A percentile compares a stretch with the other conserved stretches of the same genome.
phyloP scores from a whole-genome alignment of 2,113 vertebrate genomes.

The Tragulus kanchil region DNA sequence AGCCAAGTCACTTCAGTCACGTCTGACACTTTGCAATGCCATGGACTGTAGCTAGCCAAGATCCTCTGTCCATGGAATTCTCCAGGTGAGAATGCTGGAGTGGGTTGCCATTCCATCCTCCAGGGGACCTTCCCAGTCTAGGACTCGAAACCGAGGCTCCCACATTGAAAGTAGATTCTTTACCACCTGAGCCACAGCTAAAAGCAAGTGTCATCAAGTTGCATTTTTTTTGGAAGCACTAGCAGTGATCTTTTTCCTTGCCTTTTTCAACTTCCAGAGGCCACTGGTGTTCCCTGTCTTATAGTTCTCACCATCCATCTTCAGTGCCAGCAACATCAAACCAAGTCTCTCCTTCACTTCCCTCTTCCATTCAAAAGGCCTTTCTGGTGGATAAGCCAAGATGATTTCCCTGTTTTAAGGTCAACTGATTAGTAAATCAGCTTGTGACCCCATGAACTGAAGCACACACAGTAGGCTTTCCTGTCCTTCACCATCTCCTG shows the following conservation, averaged over 20 bases:
- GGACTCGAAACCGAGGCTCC: too few species aligned
- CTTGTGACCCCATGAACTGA: too few species aligned
- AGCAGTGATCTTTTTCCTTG: not conserved
- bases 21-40: too few species aligned
- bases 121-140: too few species aligned
- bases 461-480: too few species aligned
- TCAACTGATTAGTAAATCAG: not conserved
- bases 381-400: not conserved
- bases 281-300: not conserved
- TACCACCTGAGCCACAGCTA: not conserved
- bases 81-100: too few species aligned
- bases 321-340: not conserved
- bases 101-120: too few species aligned
- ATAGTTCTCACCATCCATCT: not conserved
- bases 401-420: slow-evolving; percentile 11
- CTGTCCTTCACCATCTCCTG: too few species aligned
- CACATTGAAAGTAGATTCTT: too few species aligned
- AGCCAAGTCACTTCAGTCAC: too few species aligned
- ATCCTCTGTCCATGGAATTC: too few species aligned
- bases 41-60: too few species aligned
- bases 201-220: not conserved
- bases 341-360: not conserved
- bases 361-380: not conserved
- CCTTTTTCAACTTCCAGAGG: not conserved
- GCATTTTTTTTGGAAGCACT: not conserved